phyloP scores from a whole-genome alignment of 92 coral and sea anemone genomes.

The Chrysogorgia sp. region DNA sequence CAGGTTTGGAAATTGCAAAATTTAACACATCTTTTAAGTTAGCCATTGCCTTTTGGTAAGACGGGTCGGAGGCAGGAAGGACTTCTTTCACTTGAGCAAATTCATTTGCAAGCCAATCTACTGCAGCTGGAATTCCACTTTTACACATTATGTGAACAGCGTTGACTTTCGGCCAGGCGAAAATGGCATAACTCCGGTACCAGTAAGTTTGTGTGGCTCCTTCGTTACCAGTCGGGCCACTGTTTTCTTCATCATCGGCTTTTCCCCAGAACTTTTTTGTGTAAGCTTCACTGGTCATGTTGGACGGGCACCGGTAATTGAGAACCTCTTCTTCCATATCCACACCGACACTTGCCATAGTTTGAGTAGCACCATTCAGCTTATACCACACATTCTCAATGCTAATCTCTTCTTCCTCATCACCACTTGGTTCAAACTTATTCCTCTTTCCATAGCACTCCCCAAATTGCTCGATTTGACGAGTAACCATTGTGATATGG shows the following conservation, averaged over 20 bases:
- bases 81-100: background rate
- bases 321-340: conserved; percentile 22
- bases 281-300: conserved; percentile 33
- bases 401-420: conserved; percentile 31
- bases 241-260: conserved; percentile 38
- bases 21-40: conserved; percentile 4
- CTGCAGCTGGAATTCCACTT: background rate
- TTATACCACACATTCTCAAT: conserved; percentile 10
- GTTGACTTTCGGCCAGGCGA: conserved; percentile 47
- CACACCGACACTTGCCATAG: background rate
- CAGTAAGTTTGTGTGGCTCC: conserved; percentile 54
- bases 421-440: conserved; percentile 38
- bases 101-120: background rate
- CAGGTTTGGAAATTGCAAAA: conserved; percentile 20
- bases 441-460: background rate
- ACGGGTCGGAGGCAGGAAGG: background rate
- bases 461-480: conserved; percentile 19
- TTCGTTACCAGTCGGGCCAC: conserved; percentile 57
- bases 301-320: conserved; percentile 7
- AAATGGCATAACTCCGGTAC: conserved; percentile 44
- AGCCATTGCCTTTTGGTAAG: conserved; percentile 2
- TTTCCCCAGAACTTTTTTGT: conserved; percentile 47
- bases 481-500: conserved; percentile 16
- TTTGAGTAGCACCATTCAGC: conserved; percentile 3
- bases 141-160: conserved; percentile 33